phyloP scores from a whole-genome alignment of 2,113 vertebrate genomes.

The Diadophis punctatus region DNA sequence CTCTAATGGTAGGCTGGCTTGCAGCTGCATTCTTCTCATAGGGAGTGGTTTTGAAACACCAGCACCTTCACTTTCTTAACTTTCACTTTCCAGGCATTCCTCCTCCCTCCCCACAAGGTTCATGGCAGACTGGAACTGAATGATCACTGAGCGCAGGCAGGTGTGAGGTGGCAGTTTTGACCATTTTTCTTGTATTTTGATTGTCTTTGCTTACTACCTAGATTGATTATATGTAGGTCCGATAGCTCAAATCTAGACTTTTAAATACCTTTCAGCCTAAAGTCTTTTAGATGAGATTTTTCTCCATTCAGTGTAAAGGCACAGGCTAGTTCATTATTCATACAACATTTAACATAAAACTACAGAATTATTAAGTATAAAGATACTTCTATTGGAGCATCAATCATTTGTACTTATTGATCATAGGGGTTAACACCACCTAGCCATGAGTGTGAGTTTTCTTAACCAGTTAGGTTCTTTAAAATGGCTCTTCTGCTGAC shows the following conservation, averaged over 20 bases:
- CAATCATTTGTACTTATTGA: not conserved
- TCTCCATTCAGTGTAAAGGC: not conserved
- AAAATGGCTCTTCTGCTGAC: not conserved
- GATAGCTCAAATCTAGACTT: not conserved
- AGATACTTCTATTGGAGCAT: not conserved
- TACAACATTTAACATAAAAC: not conserved
- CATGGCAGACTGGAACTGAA: not conserved
- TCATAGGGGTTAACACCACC: not conserved
- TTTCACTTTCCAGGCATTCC: not conserved
- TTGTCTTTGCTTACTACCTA: not conserved
- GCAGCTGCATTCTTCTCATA: not conserved
- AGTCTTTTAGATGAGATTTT: not conserved
- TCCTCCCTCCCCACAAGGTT: not conserved
- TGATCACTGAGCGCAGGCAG: not conserved
- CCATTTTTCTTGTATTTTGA: not conserved
- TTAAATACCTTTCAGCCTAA: not conserved
- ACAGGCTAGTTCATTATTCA: not conserved
- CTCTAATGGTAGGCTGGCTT: not conserved
- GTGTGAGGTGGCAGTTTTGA: not conserved
- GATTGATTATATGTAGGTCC: not conserved
- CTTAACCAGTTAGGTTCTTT: not conserved
- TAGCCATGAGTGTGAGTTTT: not conserved
- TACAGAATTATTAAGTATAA: not conserved
- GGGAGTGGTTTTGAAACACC: accelerated
- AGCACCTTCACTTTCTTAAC: not conserved